Percentiles rank a stretch among this genome's conserved stretches.
These are phyloP conservation scores for Pollenia griseotomentosa DNA, from an alignment of 2,888 invertebrate species.

Conservation along the genomic window DNA sequence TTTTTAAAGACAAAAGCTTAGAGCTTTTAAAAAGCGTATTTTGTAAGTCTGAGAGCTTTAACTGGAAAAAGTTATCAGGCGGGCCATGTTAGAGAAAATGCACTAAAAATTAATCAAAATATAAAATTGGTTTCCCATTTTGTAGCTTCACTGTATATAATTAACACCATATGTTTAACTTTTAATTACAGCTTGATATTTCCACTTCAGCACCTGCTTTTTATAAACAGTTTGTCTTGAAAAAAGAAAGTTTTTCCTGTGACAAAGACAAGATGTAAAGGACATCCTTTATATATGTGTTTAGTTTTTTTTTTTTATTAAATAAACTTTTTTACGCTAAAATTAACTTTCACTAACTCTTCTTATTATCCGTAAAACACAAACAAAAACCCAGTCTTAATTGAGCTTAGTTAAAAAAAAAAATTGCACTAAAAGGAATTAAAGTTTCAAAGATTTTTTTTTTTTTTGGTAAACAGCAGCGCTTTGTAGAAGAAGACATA, in stretches of 20 bases:
- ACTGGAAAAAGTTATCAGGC: no score
- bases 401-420: not conserved
- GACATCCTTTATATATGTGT: conserved; percentile 17
- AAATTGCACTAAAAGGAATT: not conserved
- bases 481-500: not conserved
- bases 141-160: not conserved
- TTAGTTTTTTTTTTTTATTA: conserved; percentile 27
- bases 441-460: not conserved
- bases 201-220: conserved; percentile 7
- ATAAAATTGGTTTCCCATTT: not conserved
- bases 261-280: conserved; percentile 6
- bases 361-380: not conserved
- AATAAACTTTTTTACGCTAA: conserved; percentile 1
- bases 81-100: not conserved
- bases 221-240: not conserved
- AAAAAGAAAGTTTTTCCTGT: not conserved
- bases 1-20: no score
- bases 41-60: not conserved
- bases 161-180: not conserved
- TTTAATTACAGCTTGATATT: conserved; percentile 11
- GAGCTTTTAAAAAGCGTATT: not conserved
- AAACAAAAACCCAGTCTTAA: not conserved
- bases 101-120: not conserved
- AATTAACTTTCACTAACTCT: conserved; percentile 19
- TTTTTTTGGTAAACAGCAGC: not conserved